Evolutionary conservation across 1,140 invertebrate species (phyloP), one percentile per base, ranked within the genome.

Genomic region (Tetraneura akinire): DNA sequence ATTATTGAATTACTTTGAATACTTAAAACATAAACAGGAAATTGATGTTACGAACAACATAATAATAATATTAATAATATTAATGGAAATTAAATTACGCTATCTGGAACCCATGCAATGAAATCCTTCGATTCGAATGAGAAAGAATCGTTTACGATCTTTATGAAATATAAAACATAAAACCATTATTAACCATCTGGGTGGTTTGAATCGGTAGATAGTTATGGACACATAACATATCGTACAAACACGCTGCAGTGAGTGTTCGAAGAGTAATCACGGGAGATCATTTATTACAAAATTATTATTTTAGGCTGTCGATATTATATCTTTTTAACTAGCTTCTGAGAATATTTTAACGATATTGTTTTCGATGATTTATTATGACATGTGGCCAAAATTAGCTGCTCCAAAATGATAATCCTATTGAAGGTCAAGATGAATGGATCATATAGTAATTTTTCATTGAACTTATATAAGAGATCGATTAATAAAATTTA

Each of bases 1-100:
- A 29, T 78, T 78, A 78, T 78, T 78, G 74, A 32, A 78, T 78
- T 78, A 78, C 29, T 78, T 42, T 78, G 74, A 62, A 78, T 55
- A 45, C 74, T 78, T 21, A 62, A 60, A 78, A 78, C 55, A 78
- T 78, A 78, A 78, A 78, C 74, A 47, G 74, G 55, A 78, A 62
- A 78, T 78, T 60, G 74, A 45, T 62, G 21, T 78, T 47, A 29
- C 18, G 14, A 60, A 45, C 42, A 47, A 62, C 55, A 26, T 13
- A 49, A 51, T 8, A 5, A 57, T 13, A 57, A 78, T 62, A 60
- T 62, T 78, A 60, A 78, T 32, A 78, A 62, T 42, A 3, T 4
- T 37, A 37, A 37, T 13, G 49, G 71, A 78, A 60, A 55, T 78
- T 45, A 42, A 60, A 78, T 60, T 55, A 74, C 51, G 16, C 32